Evolutionary conservation across 1,140 invertebrate genomes (phyloP).

Genomic region (Drosophila suzukii): DNA sequence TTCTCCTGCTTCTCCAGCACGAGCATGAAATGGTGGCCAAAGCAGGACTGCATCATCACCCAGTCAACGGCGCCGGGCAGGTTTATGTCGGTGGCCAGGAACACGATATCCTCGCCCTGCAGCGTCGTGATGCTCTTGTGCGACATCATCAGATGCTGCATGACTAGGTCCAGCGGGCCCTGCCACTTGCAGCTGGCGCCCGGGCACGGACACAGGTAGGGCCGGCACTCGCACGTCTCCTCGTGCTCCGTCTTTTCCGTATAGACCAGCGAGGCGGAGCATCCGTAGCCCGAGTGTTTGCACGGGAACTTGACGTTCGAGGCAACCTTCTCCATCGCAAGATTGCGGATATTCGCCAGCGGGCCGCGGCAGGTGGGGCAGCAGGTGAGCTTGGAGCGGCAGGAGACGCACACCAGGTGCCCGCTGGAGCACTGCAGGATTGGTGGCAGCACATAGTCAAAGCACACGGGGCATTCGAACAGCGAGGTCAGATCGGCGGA

Average conservation of each 20-base stretch:
- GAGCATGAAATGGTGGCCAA: constrained; percentile 99
- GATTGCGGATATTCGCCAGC: constrained; percentile 97
- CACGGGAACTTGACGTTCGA: constrained; percentile 99
- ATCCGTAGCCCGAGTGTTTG: constrained; percentile 99
- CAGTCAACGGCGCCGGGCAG: constrained; percentile 99
- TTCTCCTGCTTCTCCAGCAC: constrained; percentile 99
- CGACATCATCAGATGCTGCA: constrained; percentile 98
- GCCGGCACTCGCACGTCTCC: constrained; percentile 98
- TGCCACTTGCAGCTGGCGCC: constrained; percentile 99
- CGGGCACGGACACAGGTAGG: constrained; percentile 98
- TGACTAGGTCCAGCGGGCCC: constrained; percentile 96
- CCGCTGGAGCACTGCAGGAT: constrained; percentile 95
- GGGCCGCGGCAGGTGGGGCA: constrained; percentile 99
- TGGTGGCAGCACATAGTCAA: constrained; percentile 99
- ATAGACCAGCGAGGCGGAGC: constrained; percentile 95
- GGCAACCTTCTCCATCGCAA: constrained; percentile 99
- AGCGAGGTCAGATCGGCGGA: constrained; percentile 96
- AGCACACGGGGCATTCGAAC: constrained; percentile 99
- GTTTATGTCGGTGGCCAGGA: constrained; percentile 99
- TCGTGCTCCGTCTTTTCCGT: constrained; percentile 99
- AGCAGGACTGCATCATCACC: constrained; percentile 99
- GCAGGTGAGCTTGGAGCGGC: constrained; percentile 97
- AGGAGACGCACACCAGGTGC: constrained; percentile 96
- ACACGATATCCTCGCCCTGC: constrained; percentile 99
- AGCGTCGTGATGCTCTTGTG: constrained; percentile 99